Conservation (phyloP, 2,113 vertebrate genomes). For the Apeltes quadracus region DNA sequence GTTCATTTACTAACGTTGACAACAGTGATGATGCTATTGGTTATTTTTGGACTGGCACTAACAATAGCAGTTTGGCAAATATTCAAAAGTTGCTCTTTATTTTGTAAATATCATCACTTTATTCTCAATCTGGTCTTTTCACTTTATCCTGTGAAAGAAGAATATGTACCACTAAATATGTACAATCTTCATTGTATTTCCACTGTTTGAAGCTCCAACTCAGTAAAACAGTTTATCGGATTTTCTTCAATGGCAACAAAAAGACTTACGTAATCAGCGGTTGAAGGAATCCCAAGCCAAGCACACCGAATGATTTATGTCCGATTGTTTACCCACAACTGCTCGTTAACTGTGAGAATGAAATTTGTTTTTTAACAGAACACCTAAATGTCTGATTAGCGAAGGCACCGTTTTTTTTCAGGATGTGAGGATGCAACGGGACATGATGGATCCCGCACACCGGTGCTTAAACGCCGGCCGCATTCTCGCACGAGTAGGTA, state of each 20-base stretch:
- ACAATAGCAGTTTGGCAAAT: background rate
- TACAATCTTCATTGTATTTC: too few relatives aligned
- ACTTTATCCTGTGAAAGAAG: background rate
- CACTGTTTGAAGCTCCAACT: too few relatives aligned
- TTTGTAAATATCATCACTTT: background rate
- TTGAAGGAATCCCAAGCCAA: background rate
- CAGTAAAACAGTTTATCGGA: too few relatives aligned
- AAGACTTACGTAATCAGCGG: too few relatives aligned
- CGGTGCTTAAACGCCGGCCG: background rate
- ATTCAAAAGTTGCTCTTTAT: background rate
- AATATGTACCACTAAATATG: background rate
- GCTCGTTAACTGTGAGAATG: too few relatives aligned
- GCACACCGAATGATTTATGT: background rate
- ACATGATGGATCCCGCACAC: background rate
- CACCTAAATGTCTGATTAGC: too few relatives aligned
- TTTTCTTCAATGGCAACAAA: too few relatives aligned
- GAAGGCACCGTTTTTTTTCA: background rate
- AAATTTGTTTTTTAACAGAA: too few relatives aligned
- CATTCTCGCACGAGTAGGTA: too few relatives aligned
- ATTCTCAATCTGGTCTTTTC: background rate
- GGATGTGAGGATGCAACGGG: background rate
- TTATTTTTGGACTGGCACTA: background rate
- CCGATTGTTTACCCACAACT: too few relatives aligned
- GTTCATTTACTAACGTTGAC: background rate
- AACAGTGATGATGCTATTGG: background rate